Evolutionary conservation across 2,113 vertebrate species (phyloP).

Genomic region (Tetrao urogallus): DNA sequence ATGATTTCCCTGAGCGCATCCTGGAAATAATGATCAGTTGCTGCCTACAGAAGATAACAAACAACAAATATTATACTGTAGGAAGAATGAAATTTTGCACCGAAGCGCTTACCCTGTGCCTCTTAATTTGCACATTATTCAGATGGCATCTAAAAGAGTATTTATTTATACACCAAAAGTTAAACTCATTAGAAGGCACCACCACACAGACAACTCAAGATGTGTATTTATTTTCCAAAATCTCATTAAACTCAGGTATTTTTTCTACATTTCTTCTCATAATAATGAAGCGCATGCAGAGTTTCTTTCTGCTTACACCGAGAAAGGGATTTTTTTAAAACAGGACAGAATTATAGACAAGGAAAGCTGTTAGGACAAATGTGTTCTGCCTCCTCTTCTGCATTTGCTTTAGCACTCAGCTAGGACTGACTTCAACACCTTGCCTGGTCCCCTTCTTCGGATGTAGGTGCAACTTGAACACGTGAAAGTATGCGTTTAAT

Average conservation of each 20-base stretch:
- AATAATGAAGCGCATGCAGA: background rate
- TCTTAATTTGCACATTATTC: slow-evolving; percentile 51
- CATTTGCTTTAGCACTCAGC: background rate
- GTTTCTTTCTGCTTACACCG: background rate
- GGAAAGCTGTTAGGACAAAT: background rate
- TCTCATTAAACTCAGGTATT: slow-evolving; percentile 58
- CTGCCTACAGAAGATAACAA: slow-evolving; percentile 59
- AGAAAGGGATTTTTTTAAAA: background rate
- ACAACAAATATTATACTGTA: slow-evolving; percentile 50
- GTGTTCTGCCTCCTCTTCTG: background rate
- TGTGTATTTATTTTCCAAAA: slow-evolving; percentile 57
- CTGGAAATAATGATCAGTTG: slow-evolving; percentile 67
- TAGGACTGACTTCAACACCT: background rate
- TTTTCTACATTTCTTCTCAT: slow-evolving; percentile 6
- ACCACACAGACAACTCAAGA: background rate
- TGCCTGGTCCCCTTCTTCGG: background rate
- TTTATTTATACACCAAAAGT: slow-evolving; percentile 43
- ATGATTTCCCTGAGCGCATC: slow-evolving; percentile 58
- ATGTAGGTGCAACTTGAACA: background rate
- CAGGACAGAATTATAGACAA: background rate
- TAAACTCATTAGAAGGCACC: slow-evolving; percentile 50
- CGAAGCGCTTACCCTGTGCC: background rate
- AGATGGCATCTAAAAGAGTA: slow-evolving; percentile 22
- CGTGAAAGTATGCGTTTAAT: background rate
- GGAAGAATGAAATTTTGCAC: slow-evolving; percentile 28